Evolutionary conservation across 53 echinoderm and acorn worm genomes (phyloP).

Genomic region (Crossaster papposus): DNA sequence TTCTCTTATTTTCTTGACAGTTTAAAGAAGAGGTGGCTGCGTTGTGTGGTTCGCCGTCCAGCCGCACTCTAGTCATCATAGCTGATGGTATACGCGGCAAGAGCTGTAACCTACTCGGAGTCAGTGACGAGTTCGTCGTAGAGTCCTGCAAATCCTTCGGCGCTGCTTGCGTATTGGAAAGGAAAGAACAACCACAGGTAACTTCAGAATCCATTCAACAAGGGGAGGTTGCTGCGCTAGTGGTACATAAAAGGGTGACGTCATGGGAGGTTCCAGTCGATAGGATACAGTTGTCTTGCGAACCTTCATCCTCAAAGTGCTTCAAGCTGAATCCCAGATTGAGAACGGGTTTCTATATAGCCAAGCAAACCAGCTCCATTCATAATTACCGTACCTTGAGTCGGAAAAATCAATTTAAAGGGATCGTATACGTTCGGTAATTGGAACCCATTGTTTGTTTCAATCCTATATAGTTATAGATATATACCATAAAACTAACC

Average conservation of each 20-base stretch:
- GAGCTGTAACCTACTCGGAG: slow-evolving; percentile 70
- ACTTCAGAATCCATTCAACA: not conserved
- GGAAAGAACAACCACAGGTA: slow-evolving; percentile 77
- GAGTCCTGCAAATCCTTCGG: slow-evolving; percentile 88
- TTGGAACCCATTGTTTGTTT: no score
- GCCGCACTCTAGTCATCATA: slow-evolving; percentile 75
- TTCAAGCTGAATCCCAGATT: not conserved
- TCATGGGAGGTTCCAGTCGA: not conserved
- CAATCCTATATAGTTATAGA: no score
- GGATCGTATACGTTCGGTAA: no score
- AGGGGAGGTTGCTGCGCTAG: not conserved
- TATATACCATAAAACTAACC: no score
- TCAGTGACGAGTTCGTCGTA: slow-evolving; percentile 91
- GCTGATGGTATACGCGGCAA: slow-evolving; percentile 83
- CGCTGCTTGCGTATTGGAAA: slow-evolving; percentile 82
- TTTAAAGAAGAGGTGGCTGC: slow-evolving; percentile 76
- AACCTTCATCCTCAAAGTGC: not conserved
- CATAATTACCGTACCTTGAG: no score
- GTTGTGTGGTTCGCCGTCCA: slow-evolving; percentile 67
- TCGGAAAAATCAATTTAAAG: no score
- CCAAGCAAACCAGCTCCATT: not conserved
- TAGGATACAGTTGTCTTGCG: not conserved
- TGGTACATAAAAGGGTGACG: not conserved
- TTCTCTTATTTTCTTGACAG: slow-evolving; percentile 40
- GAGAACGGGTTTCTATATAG: not conserved